These are phyloP conservation scores for Selene dorsalis DNA, from an alignment of 2,797 vertebrate genomes.

Conservation along the genomic window DNA sequence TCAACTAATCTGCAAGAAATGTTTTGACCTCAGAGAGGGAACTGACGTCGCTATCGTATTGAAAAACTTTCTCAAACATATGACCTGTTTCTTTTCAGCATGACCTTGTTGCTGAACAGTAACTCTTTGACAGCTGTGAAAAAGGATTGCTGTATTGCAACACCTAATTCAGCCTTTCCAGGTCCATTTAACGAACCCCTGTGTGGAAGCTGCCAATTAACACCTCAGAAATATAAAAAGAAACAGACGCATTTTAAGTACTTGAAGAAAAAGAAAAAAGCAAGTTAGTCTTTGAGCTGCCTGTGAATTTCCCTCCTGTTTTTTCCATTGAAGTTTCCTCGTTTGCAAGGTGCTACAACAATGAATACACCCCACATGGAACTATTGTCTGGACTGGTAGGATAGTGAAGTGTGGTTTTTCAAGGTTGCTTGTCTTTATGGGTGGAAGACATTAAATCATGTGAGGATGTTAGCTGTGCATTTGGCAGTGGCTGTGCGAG, in stretches of 20 bases:
- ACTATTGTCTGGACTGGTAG: conserved; percentile 50
- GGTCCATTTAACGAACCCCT: conserved; percentile 52
- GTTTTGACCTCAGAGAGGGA: conserved; percentile 18
- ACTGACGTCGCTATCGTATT: background rate
- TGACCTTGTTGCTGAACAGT: conserved; percentile 24
- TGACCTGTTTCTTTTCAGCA: conserved; percentile 9
- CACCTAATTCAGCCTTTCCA: conserved; percentile 44
- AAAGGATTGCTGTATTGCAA: conserved; percentile 29
- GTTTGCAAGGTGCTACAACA: conserved; percentile 39
- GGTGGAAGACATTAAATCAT: conserved; percentile 55
- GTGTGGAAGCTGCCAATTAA: conserved; percentile 64
- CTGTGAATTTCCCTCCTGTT: conserved; percentile 18
- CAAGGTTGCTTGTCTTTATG: conserved; percentile 39
- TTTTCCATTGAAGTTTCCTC: conserved; percentile 48
- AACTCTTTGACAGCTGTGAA: conserved; percentile 35
- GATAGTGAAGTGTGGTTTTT: conserved; percentile 30
- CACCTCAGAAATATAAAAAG: conserved; percentile 60
- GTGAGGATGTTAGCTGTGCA: conserved; percentile 64
- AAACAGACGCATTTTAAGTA: conserved; percentile 24
- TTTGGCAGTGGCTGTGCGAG: conserved; percentile 66
- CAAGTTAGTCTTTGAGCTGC: conserved; percentile 50
- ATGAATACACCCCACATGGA: conserved; percentile 38
- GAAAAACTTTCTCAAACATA: conserved; percentile 4
- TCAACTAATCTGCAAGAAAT: conserved; percentile 33
- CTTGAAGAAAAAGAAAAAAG: conserved; percentile 54